These are phyloP conservation scores for Acleris cristana DNA, from an alignment of 2,888 invertebrate genomes.

Conservation along the genomic window DNA sequence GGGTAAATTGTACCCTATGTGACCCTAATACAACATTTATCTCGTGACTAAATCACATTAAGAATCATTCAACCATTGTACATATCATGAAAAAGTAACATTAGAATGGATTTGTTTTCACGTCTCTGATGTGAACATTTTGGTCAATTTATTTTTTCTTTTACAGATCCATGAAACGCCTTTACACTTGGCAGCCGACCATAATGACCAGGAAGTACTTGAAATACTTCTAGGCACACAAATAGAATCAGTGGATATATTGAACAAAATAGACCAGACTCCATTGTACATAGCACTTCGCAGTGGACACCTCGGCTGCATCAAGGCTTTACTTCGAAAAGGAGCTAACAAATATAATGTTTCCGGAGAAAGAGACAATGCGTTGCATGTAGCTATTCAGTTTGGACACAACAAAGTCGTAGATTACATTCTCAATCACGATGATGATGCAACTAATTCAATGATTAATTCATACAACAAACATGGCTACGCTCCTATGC, in stretches of 20 bases:
- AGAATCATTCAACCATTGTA: background rate
- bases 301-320: conserved; percentile 45
- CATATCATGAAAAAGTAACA: background rate
- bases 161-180: conserved; percentile 47
- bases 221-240: conserved; percentile 52
- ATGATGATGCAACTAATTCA: conserved; percentile 48
- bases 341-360: conserved; percentile 48
- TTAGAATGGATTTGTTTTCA: too few species aligned
- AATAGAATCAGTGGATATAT: conserved; percentile 46
- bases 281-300: conserved; percentile 50
- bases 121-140: background rate
- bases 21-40: too few species aligned
- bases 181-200: conserved; percentile 55
- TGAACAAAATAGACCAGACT: conserved; percentile 47
- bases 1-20: too few species aligned
- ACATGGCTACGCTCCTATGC: conserved; percentile 52
- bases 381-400: conserved; percentile 73
- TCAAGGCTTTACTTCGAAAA: conserved; percentile 48
- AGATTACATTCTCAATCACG: conserved; percentile 59
- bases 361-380: conserved; percentile 54
- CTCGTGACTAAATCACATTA: too few species aligned
- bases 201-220: conserved; percentile 50
- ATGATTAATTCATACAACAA: conserved; percentile 41
- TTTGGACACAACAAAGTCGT: conserved; percentile 68
- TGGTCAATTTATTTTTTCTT: background rate